Base-by-base conservation (phyloP, 1,140 invertebrate species). In the Drosophila nikananu region DNA sequence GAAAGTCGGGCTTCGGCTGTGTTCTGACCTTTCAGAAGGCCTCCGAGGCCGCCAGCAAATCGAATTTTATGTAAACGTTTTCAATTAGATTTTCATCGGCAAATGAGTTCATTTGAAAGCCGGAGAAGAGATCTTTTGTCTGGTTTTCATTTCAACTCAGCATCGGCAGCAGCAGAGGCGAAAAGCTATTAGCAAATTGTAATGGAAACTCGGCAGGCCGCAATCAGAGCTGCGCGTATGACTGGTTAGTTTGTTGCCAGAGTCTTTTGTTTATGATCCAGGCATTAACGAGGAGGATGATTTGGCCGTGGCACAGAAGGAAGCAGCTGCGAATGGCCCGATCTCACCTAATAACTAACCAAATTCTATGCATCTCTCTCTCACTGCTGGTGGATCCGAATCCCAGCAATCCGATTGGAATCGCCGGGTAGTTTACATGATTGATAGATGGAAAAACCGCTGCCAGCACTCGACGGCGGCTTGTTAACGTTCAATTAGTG, bases 401-500 rank as follows among this genome's bases (percentile, higher is more conserved):
- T 63, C 61, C 61, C 61, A 21, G 49, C n/a, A 39, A 30, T 21
- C 25, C 52, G 67, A 68, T 65, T 66, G 30, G 46, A 61, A 73
- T 73, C 67, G 37, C 23, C 8, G 70, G 72, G 70, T 73, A 49
- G 75, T 79, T 86, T 65, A 66, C 75, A 81, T 89, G 84, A 89
- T 89, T 89, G 81, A 89, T 89, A 79, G 77, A 80, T 87, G 66
- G 66, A 73, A 67, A 65, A 87, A 76, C 60, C 65, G 51, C 79
- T 70, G 60, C 55, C 78, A 66, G 66, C 78, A 48, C 70, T 70
- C 61, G 73, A 63, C 59, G 64, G 65, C 60, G 46, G 73, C 86
- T 89, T 90, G 86, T 89, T 89, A 89, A 90, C 86, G 86, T 89
- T 86, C 86, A 89, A 89, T 89, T 89, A 89, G 78, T 90, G 78